phyloP scores from a whole-genome alignment of 2,888 invertebrate genomes.

The Synergus japonicus region DNA sequence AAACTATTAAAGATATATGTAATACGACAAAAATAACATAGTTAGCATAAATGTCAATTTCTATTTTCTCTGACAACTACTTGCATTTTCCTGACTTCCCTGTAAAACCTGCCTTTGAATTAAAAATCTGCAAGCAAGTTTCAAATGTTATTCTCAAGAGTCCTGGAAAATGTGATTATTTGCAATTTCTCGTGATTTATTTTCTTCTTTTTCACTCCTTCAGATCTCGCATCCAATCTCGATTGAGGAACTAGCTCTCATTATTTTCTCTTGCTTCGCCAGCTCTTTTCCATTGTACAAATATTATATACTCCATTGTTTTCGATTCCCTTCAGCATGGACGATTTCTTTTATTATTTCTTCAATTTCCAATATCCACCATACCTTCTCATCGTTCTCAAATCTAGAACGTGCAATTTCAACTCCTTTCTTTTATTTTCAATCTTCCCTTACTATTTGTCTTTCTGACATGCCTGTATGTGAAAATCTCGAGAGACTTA shows the following conservation, averaged over 20 bases:
- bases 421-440: not conserved
- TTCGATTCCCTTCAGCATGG: conserved; percentile 22
- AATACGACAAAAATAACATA: too few relatives aligned
- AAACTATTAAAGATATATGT: too few relatives aligned
- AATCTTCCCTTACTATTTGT: not conserved
- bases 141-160: too few relatives aligned
- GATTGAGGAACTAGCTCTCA: not conserved
- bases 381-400: not conserved
- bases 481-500: not conserved
- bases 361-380: conserved; percentile 20
- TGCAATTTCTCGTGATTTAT: not conserved
- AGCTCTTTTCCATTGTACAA: not conserved
- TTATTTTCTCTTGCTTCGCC: not conserved
- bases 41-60: too few relatives aligned
- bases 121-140: too few relatives aligned
- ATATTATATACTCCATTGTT: not conserved
- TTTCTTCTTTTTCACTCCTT: not conserved
- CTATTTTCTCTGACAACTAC: too few relatives aligned
- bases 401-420: conserved; percentile 8
- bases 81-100: too few relatives aligned
- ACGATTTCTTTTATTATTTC: not conserved
- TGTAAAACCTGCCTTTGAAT: too few relatives aligned
- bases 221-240: not conserved
- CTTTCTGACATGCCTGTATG: not conserved
- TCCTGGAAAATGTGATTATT: not conserved